Conservation (phyloP, 2,113 vertebrate species). For the Eublepharis macularius region DNA sequence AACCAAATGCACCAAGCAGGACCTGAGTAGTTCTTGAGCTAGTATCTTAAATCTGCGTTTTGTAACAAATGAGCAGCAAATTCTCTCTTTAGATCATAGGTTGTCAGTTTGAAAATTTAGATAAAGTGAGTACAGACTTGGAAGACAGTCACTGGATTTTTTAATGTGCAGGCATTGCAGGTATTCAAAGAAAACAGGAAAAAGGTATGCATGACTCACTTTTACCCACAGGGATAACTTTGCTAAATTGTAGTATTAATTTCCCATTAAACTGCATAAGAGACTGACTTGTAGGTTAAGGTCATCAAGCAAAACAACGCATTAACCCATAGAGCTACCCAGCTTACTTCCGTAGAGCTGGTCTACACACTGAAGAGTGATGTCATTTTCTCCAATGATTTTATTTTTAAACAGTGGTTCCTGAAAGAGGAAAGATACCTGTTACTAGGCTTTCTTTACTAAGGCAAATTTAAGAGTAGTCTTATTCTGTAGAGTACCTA, state of each 20-base stretch:
- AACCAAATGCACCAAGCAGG: not conserved
- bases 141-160: not conserved
- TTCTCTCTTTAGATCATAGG: too few species aligned
- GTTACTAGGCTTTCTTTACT: not conserved
- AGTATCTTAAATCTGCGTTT: not conserved
- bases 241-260: not conserved
- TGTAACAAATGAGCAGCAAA: not conserved
- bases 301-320: not conserved
- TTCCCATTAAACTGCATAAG: not conserved
- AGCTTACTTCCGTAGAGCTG: constrained; percentile 86
- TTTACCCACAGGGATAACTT: not conserved
- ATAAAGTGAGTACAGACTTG: not conserved
- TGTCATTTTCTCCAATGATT: constrained; percentile 87
- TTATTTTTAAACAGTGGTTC: constrained; percentile 85
- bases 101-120: not conserved
- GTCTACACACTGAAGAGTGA: constrained; percentile 88
- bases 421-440: constrained; percentile 64
- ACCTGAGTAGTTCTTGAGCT: not conserved
- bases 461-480: not conserved
- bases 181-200: not conserved
- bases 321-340: not conserved
- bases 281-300: not conserved
- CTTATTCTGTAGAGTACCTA: too few species aligned
- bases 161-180: not conserved
- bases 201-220: not conserved